Base-by-base conservation (phyloP, 2,113 vertebrate species). In the Phylloscopus trochiloides region DNA sequence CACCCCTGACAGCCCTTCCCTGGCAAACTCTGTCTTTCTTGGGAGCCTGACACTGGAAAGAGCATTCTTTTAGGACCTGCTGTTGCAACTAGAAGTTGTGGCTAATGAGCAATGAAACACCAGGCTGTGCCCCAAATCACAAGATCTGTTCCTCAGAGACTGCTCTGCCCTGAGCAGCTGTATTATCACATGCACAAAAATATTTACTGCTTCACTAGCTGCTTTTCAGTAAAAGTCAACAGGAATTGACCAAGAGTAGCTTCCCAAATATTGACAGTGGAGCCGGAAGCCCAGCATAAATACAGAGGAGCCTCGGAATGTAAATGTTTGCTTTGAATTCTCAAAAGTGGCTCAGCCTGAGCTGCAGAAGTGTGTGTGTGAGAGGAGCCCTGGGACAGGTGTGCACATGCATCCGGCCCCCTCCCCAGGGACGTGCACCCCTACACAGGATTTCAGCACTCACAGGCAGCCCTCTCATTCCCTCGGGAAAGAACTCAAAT, bases 141-240 rank as follows among this genome's bases (percentile, higher is more conserved):
- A 66, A 76, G 80, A 85, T 68, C 24, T 63, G 51, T 26, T 95
- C 18, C 62, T 80, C 61, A 43, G 88, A 59, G 63, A 36, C 22
- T 32, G n/a, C 50, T 88, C 85, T 92, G 79, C 43, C 79, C 67
- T 48, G 29, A 88, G 29, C 94, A 96, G 88, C 90, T 96, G 92
- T 42, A 94, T 55, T 74, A 88, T 62, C 88, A 95, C 78, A 90
- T 6, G 25, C 85, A 92, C 57, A 74, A 38, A 95, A 93, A 32
- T 90, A 90, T 96, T 96, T 96, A 95, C 65, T 74, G 90, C 90
- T 70, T 90, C 87, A 43, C n/a, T 54, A 83, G 78, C 74, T 55
- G 75, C 94, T 94, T 93, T 96, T 63, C 92, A 92, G 63, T 77
- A 93, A 93, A 80, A 90, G 72, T 96, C 93, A 96, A 96, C 96